Base-by-base conservation (phyloP, 2,888 invertebrate genomes). In the Lydus trimaculatus region DNA sequence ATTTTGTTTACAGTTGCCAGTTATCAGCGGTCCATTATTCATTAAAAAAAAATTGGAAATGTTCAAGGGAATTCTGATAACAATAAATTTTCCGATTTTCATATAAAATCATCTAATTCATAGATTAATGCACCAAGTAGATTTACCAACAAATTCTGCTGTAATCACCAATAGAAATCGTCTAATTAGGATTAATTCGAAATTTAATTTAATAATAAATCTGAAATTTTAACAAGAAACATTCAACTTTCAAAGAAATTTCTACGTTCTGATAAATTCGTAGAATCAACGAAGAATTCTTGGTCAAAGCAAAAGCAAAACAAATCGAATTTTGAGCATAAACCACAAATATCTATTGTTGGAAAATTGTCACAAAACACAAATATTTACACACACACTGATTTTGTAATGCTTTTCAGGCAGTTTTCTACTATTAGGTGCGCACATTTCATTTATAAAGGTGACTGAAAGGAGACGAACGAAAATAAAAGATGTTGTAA, bases 151-250 rank as follows among this genome's bases (percentile, higher is more conserved):
- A 0, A n/a, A 9, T 48, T 20, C 48, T 48, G 48, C 1, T 48
- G 48, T 20, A 48, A 48, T 58, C 63, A 58, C 28, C 4, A 28
- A 28, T 28, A 28, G 28, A 28, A 28, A 28, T 28, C 28, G 28
- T 63, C 58, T 63, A 62, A 66, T 66, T 59, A 66, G 63, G 31
- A 33, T 58, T 58, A 66, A 63, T 48, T 48, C 48, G 20, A 48
- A 48, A 20, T 48, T 20, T 2, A 48, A 20, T 48, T 43, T 20
- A 1, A 48, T 20, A 20, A 48, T 17, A 48, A 48, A 48, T 0
- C 48, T 8, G 8, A 20, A 20, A 48, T 17, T 48, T 4, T 13
- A 33, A 36, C 36, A 3, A 31, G 31, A 3, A 31, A 7, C 4
- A 28, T 28, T 28, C 28, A 48, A 48, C 48, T 48, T 48, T 48